Evolutionary conservation across 2,113 vertebrate species (phyloP), one percentile per base, ranked within the genome.

Genomic region (Nyctibius bracteatus): DNA sequence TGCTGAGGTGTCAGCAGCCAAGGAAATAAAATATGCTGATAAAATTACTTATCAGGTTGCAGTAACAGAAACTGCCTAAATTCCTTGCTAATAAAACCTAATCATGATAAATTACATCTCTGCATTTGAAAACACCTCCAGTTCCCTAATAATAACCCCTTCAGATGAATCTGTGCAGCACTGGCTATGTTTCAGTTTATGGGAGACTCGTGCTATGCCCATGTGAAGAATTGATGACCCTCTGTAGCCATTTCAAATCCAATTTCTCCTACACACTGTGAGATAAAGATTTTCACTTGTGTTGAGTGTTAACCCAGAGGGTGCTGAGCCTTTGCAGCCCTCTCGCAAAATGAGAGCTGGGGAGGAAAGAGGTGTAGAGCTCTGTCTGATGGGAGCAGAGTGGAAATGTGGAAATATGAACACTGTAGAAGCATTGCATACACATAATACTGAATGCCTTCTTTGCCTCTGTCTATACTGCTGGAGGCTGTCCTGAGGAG

Each of bases 261-360:
- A 92, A 77, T 96, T 96, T 95, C 47, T 95, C 86, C 57, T 63
- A 58, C 55, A 92, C 39, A 66, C 62, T 71, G 62, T 43, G 73
- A 97, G 87, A 94, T 92, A 97, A 96, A 96, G 88, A 83, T 94
- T 90, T 97, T 91, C 92, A 78, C 77, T 96, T 81, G 63, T 59
- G 18, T 72, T 90, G 71, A 88, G 55, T 0, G 8, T 96, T 95
- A 94, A 96, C 85, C 21, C 83, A 92, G 66, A 51, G 39, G 71
- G 51, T 73, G 46, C 61, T 79, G 75, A 91, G 59, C 12, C 81
- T 91, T 19, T 46, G 33, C 44, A 81, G 23, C 17, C 17, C 65
- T 43, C 58, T 33, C 35, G 47, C 52, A 73, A 89, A 94, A 83
- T 33, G 41, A 83, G 18, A 73, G 25, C 33, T 81, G 75, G n/a